phyloP scores from a whole-genome alignment of 1,140 invertebrate genomes.

The Elysia chlorotica region DNA sequence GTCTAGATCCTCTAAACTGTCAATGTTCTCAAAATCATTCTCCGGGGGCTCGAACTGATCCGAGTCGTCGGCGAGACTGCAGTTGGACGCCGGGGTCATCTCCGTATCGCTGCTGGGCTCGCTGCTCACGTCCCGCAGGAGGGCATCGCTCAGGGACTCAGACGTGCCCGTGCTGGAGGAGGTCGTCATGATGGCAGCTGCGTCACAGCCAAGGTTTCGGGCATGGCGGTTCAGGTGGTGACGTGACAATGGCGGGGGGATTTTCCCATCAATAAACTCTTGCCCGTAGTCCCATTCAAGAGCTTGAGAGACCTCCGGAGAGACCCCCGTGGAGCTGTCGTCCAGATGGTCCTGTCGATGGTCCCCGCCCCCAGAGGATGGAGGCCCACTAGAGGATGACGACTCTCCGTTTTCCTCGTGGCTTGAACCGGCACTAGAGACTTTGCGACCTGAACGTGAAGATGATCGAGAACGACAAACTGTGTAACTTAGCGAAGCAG shows the following conservation, averaged over 20 bases:
- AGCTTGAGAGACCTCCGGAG: conserved; percentile 29
- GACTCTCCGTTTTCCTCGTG: neutral
- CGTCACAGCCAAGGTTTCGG: no score
- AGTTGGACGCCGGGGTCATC: neutral
- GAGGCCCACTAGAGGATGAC: conserved; percentile 20
- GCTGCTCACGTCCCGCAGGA: neutral
- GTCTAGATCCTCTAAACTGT: conserved; percentile 27
- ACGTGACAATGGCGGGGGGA: no score
- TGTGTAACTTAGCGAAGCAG: no score
- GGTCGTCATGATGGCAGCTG: conserved; percentile 21
- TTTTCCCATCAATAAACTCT: conserved; percentile 30
- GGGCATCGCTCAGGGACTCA: conserved; percentile 25
- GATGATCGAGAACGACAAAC: no score
- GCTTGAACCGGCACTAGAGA: conserved; percentile 11
- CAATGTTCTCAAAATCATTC: conserved; percentile 30
- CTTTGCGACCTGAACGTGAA: conserved; percentile 2
- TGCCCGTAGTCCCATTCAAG: conserved; percentile 33
- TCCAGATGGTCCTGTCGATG: conserved; percentile 16
- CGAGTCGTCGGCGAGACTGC: no score
- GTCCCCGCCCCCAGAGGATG: conserved; percentile 5
- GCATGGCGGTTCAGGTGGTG: conserved; percentile 17
- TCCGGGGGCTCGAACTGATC: conserved; percentile 21
- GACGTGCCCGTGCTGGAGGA: conserved; percentile 26
- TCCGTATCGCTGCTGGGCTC: neutral
- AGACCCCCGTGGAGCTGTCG: conserved; percentile 26